phyloP scores from a whole-genome alignment of 2,797 vertebrate species.

The Loris lydekkerianus region DNA sequence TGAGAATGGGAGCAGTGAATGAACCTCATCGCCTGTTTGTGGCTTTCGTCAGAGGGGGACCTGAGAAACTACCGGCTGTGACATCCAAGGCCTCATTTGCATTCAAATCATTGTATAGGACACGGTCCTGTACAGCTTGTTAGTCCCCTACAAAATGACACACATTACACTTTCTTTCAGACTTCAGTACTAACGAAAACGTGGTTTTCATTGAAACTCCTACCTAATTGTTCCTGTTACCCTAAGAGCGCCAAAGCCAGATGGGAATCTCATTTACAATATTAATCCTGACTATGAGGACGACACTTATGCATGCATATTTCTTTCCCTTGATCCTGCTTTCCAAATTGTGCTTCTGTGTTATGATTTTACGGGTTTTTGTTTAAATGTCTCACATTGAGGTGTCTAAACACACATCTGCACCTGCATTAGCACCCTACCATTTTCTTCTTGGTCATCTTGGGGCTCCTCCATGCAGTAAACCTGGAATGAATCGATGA shows the following conservation, averaged over 20 bases:
- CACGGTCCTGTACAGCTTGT: background rate
- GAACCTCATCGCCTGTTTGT: background rate
- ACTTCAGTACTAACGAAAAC: background rate
- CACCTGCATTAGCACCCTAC: conserved; percentile 83
- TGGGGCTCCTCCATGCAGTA: conserved; percentile 97
- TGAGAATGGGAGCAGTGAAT: background rate
- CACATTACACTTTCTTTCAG: background rate
- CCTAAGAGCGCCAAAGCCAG: conserved; percentile 52
- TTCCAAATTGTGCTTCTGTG: conserved; percentile 41
- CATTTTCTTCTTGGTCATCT: conserved; percentile 87
- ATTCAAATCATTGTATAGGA: background rate
- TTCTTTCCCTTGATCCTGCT: conserved; percentile 39
- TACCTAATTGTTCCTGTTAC: background rate
- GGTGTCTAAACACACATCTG: background rate
- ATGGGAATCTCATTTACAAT: background rate
- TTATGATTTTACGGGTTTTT: background rate
- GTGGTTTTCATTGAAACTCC: conserved; percentile 9
- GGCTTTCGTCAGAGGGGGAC: conserved; percentile 6
- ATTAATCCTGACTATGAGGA: background rate
- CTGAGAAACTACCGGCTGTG: background rate
- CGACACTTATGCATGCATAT: background rate
- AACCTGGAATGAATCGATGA: conserved; percentile 97
- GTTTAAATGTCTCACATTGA: conserved; percentile 11
- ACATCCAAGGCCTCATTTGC: background rate
- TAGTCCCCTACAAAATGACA: background rate